phyloP scores from a whole-genome alignment of 1,140 invertebrate genomes.

The Palaemon carinicauda region DNA sequence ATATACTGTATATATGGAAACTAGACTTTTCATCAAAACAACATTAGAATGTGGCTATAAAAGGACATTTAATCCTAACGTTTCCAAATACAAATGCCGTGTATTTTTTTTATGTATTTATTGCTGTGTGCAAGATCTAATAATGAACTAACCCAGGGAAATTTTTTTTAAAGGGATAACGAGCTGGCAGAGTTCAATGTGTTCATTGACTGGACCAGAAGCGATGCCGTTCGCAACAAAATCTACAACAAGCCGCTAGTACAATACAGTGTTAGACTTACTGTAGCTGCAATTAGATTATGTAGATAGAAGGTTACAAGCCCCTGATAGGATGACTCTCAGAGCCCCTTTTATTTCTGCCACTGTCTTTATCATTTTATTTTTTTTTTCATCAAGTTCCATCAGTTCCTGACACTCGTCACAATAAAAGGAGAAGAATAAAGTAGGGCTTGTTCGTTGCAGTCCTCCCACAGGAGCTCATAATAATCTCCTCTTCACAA shows the following conservation, averaged over 20 bases:
- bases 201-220: slow-evolving; percentile 28
- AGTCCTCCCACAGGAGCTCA: not conserved
- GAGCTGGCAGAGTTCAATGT: slow-evolving; percentile 36
- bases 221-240: slow-evolving; percentile 19
- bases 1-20: slow-evolving; percentile 46
- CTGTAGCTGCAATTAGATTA: slow-evolving; percentile 30
- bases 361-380: too few species aligned
- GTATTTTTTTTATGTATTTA: slow-evolving; percentile 22
- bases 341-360: too few species aligned
- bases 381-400: too few species aligned
- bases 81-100: slow-evolving; percentile 48
- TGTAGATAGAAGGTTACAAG: slow-evolving; percentile 10
- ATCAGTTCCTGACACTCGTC: not conserved
- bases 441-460: too few species aligned
- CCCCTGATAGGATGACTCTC: not conserved
- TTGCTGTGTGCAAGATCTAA: slow-evolving; percentile 54
- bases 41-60: slow-evolving; percentile 55
- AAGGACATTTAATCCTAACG: slow-evolving; percentile 50
- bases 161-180: slow-evolving; percentile 6
- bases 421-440: too few species aligned
- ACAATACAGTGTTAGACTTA: slow-evolving; percentile 25
- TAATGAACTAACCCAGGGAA: slow-evolving; percentile 41
- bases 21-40: slow-evolving; percentile 57
- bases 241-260: slow-evolving; percentile 44
- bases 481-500: slow-evolving; percentile 28